Percentiles rank a stretch among this genome's conserved stretches.
Conservation (phyloP, 2,888 invertebrate species). For the Diogma glabrata region DNA sequence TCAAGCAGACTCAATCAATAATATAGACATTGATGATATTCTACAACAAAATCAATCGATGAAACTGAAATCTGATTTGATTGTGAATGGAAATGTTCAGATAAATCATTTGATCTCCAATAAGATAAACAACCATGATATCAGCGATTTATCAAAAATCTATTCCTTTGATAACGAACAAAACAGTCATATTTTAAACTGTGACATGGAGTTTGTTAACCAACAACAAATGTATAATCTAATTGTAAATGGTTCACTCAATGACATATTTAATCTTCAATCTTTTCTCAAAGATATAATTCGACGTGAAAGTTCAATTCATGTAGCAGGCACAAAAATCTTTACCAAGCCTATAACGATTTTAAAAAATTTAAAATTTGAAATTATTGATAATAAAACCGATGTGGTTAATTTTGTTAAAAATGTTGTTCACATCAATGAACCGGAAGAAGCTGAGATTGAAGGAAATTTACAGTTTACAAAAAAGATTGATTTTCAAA, state of each 20-base stretch:
- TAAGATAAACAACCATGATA: conserved; percentile 12
- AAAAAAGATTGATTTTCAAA: conserved; percentile 28
- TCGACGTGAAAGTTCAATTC: conserved; percentile 21
- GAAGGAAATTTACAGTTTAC: conserved; percentile 31
- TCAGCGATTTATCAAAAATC: conserved; percentile 17
- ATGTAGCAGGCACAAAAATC: conserved; percentile 23
- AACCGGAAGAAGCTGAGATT: conserved; percentile 25
- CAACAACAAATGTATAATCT: conserved; percentile 22
- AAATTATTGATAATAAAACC: conserved; percentile 27
- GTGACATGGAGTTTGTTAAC: conserved; percentile 22
- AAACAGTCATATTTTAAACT: conserved; percentile 24
- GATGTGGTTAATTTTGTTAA: conserved; percentile 30
- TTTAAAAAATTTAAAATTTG: conserved; percentile 28
- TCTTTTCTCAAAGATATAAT: conserved; percentile 26
- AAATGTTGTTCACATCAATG: conserved; percentile 34
- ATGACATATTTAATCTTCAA: conserved; percentile 23
- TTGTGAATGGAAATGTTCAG: conserved; percentile 26
- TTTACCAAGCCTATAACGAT: conserved; percentile 30
- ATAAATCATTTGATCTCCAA: conserved; percentile 18
- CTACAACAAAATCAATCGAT: conserved; percentile 28
- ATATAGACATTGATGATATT: conserved; percentile 30
- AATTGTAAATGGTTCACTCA: conserved; percentile 24
- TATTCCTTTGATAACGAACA: conserved; percentile 23
- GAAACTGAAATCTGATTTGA: conserved; percentile 23
- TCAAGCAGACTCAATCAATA: conserved; percentile 32